These are phyloP conservation scores for Pandemis corylana DNA, from an alignment of 2,888 invertebrate genomes.

Conservation along the genomic window DNA sequence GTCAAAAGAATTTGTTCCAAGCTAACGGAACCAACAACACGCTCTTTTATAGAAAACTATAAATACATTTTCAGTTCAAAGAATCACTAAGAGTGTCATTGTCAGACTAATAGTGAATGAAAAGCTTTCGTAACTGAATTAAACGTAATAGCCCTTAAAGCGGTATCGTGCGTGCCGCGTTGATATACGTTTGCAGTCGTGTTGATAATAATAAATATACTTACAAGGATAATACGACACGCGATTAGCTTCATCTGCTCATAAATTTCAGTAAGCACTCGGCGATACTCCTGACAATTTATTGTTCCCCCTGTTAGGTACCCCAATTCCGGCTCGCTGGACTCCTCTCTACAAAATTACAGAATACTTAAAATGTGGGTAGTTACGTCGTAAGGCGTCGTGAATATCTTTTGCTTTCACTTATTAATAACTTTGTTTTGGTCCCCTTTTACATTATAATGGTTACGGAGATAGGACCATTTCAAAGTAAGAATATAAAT, in stretches of 20 bases:
- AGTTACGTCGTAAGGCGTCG: no score
- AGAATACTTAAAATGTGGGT: no score
- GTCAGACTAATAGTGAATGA: not conserved
- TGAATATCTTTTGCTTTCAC: no score
- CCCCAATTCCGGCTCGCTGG: slow-evolving; percentile 1
- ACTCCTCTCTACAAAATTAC: not conserved
- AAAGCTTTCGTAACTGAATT: slow-evolving; percentile 1
- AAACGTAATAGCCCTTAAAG: slow-evolving; percentile 11
- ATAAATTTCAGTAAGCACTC: slow-evolving; percentile 45
- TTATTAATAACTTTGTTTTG: no score
- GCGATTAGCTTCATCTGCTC: slow-evolving; percentile 46
- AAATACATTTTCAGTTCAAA: not conserved
- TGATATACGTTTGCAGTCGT: slow-evolving; percentile 29
- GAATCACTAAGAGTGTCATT: not conserved
- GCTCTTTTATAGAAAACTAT: not conserved
- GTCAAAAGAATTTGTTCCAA: no score
- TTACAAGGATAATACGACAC: slow-evolving; percentile 45
- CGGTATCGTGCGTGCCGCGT: slow-evolving; percentile 10
- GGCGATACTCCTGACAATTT: slow-evolving; percentile 31
- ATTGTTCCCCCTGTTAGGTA: slow-evolving; percentile 14
- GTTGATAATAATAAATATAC: slow-evolving; percentile 42
- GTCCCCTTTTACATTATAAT: no score
- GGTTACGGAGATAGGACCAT: no score
- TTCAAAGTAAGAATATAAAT: no score
- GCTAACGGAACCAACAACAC: no score